phyloP scores from a whole-genome alignment of 1,140 invertebrate species.

The Grapholita molesta region DNA sequence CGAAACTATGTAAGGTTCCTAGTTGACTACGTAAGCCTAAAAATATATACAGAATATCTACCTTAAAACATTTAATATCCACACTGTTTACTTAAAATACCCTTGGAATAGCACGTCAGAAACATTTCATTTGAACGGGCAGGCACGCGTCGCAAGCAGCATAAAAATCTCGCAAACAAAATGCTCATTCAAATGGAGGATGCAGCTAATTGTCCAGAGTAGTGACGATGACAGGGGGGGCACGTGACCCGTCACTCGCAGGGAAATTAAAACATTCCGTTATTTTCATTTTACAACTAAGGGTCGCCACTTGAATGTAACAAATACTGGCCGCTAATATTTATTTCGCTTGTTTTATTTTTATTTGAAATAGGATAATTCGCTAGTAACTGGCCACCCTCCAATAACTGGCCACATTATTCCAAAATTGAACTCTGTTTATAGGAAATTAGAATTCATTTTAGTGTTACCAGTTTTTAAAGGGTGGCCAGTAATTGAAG shows the following conservation, averaged over 20 bases:
- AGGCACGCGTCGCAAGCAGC: constrained; percentile 33
- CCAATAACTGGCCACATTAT: too few species aligned
- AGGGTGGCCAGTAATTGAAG: too few species aligned
- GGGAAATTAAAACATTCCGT: constrained; percentile 76
- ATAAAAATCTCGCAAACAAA: constrained; percentile 54
- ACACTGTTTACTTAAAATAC: background rate
- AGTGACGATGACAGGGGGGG: constrained; percentile 69
- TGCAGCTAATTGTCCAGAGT: constrained; percentile 69
- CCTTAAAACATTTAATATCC: background rate
- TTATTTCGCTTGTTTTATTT: background rate
- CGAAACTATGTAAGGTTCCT: too few species aligned
- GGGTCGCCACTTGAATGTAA: background rate
- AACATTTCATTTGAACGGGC: constrained; percentile 1
- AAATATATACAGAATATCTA: too few species aligned
- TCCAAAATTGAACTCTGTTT: too few species aligned
- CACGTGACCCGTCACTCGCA: constrained; percentile 76
- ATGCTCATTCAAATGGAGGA: constrained; percentile 74
- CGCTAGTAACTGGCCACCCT: too few species aligned
- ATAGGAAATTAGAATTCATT: too few species aligned
- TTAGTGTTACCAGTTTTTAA: too few species aligned
- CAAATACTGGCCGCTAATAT: constrained; percentile 1
- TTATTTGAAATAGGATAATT: too few species aligned
- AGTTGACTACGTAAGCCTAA: too few species aligned
- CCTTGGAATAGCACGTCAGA: background rate
- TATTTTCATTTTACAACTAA: constrained; percentile 63